Evolutionary conservation across 2,797 vertebrate genomes (phyloP), one percentile per base, ranked within the genome.

Genomic region (Ctenopoma multispine): DNA sequence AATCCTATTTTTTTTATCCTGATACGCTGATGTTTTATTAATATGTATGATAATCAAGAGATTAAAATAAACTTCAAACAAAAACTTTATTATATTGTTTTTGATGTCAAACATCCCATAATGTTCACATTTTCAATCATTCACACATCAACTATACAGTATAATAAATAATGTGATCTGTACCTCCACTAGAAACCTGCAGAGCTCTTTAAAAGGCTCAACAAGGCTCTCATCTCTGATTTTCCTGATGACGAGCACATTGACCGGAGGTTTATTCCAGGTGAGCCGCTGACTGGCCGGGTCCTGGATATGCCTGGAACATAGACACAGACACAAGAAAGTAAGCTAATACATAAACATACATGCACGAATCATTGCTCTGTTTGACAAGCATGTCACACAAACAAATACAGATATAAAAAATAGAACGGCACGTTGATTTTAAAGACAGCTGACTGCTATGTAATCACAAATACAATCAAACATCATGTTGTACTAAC

Each of bases 181-280:
- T 87, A 92, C 95, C 93, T 95, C 93, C 13, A 95, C 92, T 17
- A 96, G 89, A 81, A 95, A 96, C 60, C 92, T 88, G 88, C 95
- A 96, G 58, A 96, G 92, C 84, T 96, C 92, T 82, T 94, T 95
- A 82, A 96, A 96, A 4, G 94, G 94, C 78, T 95, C 94, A 3
- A 93, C 90, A 14, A 96, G 88, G 64, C 86, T 93, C 72, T 95
- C 93, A 14, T 96, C 95, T 65, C 93, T 53, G 64, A 96, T 93
- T 81, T 96, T 96, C 74, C 94, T 92, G 77, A 96, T 95, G 69
- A 96, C 91, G 0, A 96, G 90, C 6, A 96, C 93, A 0, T 95
- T 95, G 54, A 93, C 90, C 0, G 95, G 95, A 38, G 95, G 93
- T 69, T 95, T 94, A 71, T 90, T 95, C 95, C 95, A 96, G 51